A percentile compares a stretch with the other conserved stretches of the same genome.
phyloP scores from a whole-genome alignment of 64 coral and sea anemone genomes.

The Montipora efflorescens region DNA sequence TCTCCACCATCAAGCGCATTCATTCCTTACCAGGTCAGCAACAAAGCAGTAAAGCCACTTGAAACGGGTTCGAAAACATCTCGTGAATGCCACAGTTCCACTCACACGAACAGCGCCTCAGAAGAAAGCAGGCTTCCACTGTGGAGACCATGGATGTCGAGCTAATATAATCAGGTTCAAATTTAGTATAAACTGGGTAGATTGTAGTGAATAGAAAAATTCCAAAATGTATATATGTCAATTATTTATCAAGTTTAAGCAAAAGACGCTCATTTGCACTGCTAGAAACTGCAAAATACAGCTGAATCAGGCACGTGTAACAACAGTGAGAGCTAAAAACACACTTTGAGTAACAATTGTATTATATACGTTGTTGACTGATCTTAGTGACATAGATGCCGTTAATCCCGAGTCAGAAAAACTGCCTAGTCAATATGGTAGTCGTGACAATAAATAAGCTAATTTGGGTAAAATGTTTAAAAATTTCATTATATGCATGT shows the following conservation, averaged over 20 bases:
- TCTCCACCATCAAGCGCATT: constrained; percentile 36
- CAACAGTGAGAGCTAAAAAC: neutral
- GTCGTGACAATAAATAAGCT: no score
- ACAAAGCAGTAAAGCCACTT: neutral
- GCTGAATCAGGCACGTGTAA: neutral
- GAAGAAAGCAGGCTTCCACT: neutral
- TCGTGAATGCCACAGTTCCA: neutral
- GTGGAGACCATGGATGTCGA: constrained; percentile 38
- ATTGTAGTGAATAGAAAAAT: neutral
- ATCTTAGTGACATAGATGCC: neutral
- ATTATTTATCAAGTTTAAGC: neutral
- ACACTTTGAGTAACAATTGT: neutral
- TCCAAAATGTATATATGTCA: neutral
- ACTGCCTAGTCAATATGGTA: no score
- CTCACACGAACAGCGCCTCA: neutral
- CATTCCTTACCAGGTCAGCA: neutral
- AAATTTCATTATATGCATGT: no score
- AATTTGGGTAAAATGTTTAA: no score
- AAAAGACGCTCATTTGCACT: neutral
- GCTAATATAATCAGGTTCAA: neutral
- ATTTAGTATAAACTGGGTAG: neutral
- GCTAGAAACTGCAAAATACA: neutral
- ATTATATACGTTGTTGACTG: constrained; percentile 6
- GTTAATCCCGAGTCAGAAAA: neutral
- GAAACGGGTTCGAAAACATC: neutral